Percentiles rank a stretch among this genome's conserved stretches.
Conservation (phyloP, 2,888 invertebrate genomes). For the Nemotelus pantherinus region DNA sequence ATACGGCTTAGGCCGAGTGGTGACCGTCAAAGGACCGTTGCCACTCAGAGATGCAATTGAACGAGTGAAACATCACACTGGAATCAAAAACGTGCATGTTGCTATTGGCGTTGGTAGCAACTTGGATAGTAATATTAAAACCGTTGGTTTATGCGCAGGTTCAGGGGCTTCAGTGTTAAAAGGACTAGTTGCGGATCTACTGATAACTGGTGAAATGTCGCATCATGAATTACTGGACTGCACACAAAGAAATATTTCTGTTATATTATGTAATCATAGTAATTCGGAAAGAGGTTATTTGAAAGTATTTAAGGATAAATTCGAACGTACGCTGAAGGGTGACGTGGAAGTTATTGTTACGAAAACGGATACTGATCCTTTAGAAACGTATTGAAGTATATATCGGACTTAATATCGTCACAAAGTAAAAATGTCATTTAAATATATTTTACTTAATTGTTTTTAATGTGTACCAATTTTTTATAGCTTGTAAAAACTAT, state of each 20-base stretch:
- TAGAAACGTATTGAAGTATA: constrained; percentile 71
- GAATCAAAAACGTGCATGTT: constrained; percentile 76
- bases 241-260: constrained; percentile 78
- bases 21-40: constrained; percentile 66
- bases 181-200: constrained; percentile 78
- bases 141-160: constrained; percentile 89
- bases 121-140: constrained; percentile 67
- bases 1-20: constrained; percentile 70
- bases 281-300: constrained; percentile 93
- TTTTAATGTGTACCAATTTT: too few species aligned
- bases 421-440: too few species aligned
- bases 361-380: constrained; percentile 78
- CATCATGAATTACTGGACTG: constrained; percentile 94
- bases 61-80: constrained; percentile 75
- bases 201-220: constrained; percentile 92
- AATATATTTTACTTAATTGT: too few species aligned
- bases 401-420: background rate
- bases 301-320: constrained; percentile 67
- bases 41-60: constrained; percentile 72
- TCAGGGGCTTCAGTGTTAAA: constrained; percentile 84
- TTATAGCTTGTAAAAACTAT: constrained; percentile 4
- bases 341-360: constrained; percentile 75
- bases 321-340: constrained; percentile 64
- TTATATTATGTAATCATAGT: constrained; percentile 91
- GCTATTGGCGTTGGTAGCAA: constrained; percentile 68